Base-by-base conservation (phyloP, 2,113 vertebrate species). In the Narcine bancroftii region DNA sequence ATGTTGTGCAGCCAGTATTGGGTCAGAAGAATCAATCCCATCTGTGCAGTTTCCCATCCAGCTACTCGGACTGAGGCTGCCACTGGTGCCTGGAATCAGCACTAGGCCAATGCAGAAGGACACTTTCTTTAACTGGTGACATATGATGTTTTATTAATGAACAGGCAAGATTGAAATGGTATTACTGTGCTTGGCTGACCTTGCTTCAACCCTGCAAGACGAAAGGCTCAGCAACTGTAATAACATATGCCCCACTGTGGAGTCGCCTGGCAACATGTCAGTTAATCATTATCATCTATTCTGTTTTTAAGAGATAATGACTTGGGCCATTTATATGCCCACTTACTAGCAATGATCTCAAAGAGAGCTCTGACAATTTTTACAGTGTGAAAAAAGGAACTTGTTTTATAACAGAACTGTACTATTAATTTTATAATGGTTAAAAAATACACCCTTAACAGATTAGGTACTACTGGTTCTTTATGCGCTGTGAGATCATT, bases 281-380 rank as follows among this genome's bases (percentile, higher is more conserved):
- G 56, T 87, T 87, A 87, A 87, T 87, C 81, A 87, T 87, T 87
- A 60, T 60, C 81, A 87, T 63, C 53, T 60, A 60, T 87, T 87
- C 81, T 87, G 81, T 87, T 87, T 87, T 87, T 87, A 87, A 87
- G 81, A 87, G 81, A 87, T 87, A 87, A 87, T 87, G 81, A 87
- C 81, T 87, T 87, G 6, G 53, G 45, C 81, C 53, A 87, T 87
- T 87, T 85, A 60, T 85, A 60, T 60, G 81, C 50, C 81, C 33
- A 85, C 81, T 85, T 87, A 87, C 81, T 87, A 60, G 50, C 53
- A 21, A 63, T 87, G 81, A 87, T 87, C 53, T 87, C 53, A 87
- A 87, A 63, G 33, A 36, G 81, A 87, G 81, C 81, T 87, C 33
- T 87, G 53, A 87, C 81, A 60, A 87, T 87, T 87, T 87, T 60